These are phyloP conservation scores for Drosophila suboccidentalis DNA, from an alignment of 2,888 invertebrate genomes.

Conservation along the genomic window DNA sequence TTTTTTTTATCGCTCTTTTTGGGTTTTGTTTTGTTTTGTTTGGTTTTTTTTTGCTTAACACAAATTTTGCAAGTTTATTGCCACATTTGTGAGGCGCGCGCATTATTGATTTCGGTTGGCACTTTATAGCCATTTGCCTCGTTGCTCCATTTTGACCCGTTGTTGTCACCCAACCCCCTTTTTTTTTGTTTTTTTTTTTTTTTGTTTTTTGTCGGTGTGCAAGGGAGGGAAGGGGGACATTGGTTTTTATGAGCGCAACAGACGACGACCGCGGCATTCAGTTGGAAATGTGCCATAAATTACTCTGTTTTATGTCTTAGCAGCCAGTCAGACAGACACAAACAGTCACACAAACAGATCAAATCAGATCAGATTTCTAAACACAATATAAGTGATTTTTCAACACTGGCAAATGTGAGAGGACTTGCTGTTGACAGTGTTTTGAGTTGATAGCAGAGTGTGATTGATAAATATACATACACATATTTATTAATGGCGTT, in stretches of 20 bases:
- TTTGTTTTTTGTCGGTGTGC: slow-evolving; percentile 2
- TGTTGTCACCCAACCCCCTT: slow-evolving; percentile 22
- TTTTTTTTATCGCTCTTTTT: slow-evolving; percentile 23
- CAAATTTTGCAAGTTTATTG: slow-evolving; percentile 65
- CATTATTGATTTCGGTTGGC: slow-evolving; percentile 61
- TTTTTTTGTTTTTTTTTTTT: slow-evolving; percentile 13
- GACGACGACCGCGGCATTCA: slow-evolving; percentile 53
- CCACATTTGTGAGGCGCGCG: slow-evolving; percentile 60
- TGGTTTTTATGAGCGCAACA: slow-evolving; percentile 68
- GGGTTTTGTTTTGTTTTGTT: not conserved
- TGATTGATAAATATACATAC: not conserved
- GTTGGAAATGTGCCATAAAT: slow-evolving; percentile 77
- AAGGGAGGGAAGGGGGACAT: not conserved
- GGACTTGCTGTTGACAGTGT: slow-evolving; percentile 1
- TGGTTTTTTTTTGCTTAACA: slow-evolving; percentile 27
- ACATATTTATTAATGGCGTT: not conserved
- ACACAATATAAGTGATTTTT: slow-evolving; percentile 54
- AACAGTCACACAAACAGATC: slow-evolving; percentile 48
- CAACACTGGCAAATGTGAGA: slow-evolving; percentile 28
- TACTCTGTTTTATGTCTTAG: slow-evolving; percentile 70
- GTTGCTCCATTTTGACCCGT: slow-evolving; percentile 46
- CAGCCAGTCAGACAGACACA: slow-evolving; percentile 52
- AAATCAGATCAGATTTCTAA: slow-evolving; percentile 62
- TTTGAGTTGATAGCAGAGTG: not conserved
- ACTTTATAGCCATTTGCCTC: slow-evolving; percentile 62